Percentiles rank a stretch among this genome's conserved stretches.
Conservation (phyloP, 2,113 vertebrate species). For the Spilogale gracilis region DNA sequence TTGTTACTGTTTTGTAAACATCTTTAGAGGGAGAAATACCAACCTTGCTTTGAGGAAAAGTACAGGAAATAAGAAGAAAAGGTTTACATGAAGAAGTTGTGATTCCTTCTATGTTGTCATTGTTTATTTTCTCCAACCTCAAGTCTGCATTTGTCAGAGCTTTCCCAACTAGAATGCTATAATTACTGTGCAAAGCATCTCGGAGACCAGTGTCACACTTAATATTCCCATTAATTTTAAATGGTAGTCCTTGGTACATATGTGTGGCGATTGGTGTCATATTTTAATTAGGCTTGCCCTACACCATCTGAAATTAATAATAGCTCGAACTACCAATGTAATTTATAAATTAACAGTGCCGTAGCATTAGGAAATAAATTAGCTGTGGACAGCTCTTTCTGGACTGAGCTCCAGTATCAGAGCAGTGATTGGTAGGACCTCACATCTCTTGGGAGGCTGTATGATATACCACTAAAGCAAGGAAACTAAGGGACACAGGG, state of each 20-base stretch:
- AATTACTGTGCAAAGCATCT: conserved; percentile 85
- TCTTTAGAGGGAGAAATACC: background rate
- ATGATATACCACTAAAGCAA: background rate
- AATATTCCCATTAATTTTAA: conserved; percentile 91
- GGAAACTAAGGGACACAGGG: background rate
- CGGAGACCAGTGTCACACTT: conserved; percentile 88
- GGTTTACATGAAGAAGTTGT: background rate
- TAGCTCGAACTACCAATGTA: conserved; percentile 91
- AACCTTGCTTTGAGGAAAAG: background rate
- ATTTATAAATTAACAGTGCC: conserved; percentile 92
- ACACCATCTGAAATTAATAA: conserved; percentile 93
- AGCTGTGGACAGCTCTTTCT: conserved; percentile 90
- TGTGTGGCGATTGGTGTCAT: conserved; percentile 91
- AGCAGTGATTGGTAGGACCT: conserved; percentile 68
- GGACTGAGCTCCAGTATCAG: conserved; percentile 76
- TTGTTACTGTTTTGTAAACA: background rate
- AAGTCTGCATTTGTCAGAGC: conserved; percentile 71
- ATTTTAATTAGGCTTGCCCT: conserved; percentile 93
- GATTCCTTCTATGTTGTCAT: background rate
- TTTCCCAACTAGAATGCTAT: conserved; percentile 64
- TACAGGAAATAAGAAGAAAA: background rate
- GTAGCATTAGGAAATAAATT: conserved; percentile 91
- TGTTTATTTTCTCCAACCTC: conserved; percentile 65
- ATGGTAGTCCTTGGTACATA: conserved; percentile 89
- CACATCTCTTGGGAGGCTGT: background rate